phyloP scores from a whole-genome alignment of 2,113 vertebrate genomes.

The Hippopotamus amphibius region DNA sequence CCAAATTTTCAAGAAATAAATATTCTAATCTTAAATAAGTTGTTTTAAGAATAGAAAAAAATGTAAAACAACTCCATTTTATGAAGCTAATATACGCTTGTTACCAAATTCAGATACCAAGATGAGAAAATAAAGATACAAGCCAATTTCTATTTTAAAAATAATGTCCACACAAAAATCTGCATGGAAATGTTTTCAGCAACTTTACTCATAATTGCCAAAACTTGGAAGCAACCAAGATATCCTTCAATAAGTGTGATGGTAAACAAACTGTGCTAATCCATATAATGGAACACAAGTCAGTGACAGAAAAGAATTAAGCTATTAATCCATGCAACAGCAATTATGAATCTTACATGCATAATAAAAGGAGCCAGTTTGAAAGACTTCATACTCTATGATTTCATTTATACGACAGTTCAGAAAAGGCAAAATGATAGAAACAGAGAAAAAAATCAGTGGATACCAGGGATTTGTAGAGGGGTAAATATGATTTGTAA shows the following conservation, averaged over 20 bases:
- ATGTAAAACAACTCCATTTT: not conserved
- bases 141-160: not conserved
- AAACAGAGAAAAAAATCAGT: not conserved
- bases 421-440: not conserved
- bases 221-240: not conserved
- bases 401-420: not conserved
- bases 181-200: not conserved
- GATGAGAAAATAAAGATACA: conserved; percentile 36
- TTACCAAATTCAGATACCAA: not conserved
- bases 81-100: not conserved
- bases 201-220: not conserved
- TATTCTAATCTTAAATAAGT: not conserved
- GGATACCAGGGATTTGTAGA: not conserved
- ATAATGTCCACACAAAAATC: not conserved
- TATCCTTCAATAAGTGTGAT: not conserved
- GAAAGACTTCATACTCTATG: not conserved
- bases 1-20: conserved; percentile 43
- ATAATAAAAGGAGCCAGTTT: not conserved
- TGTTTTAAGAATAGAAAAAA: not conserved
- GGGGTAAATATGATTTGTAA: not conserved
- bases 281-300: not conserved
- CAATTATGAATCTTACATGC: not conserved
- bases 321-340: not conserved
- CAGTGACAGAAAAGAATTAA: not conserved
- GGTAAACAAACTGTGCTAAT: not conserved